A percentile compares a stretch with the other conserved stretches of the same genome.
Evolutionary conservation across 23 tunicate species (phyloP).

Genomic region (Halocynthia roretzi): DNA sequence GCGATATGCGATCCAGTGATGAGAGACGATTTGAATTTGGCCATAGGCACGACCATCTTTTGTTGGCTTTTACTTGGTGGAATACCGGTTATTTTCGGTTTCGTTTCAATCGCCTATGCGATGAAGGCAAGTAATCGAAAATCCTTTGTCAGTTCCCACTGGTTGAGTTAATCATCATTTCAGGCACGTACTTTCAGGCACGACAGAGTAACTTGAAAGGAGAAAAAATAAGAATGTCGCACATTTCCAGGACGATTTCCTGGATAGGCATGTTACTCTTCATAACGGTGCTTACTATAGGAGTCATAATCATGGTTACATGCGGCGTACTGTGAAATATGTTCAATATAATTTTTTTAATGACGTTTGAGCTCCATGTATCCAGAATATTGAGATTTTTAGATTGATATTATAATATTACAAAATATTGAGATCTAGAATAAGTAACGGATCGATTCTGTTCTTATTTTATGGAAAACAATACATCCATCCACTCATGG

Average conservation of each 20-base stretch:
- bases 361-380: not conserved
- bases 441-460: too few species aligned
- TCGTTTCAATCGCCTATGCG: conserved; percentile 26
- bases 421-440: too few species aligned
- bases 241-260: conserved; percentile 39
- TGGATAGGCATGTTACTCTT: conserved; percentile 60
- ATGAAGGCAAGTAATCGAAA: conserved; percentile 7
- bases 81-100: conserved; percentile 34
- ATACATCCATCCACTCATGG: too few species aligned
- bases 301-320: conserved; percentile 40
- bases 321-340: conserved; percentile 16
- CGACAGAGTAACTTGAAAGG: conserved; percentile 4
- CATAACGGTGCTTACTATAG: conserved; percentile 28
- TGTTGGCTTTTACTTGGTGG: conserved; percentile 47
- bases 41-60: conserved; percentile 38
- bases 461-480: too few species aligned
- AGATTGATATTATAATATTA: not conserved
- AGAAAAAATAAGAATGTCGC: conserved; percentile 6
- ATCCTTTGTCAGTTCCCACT: not conserved
- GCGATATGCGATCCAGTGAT: conserved; percentile 48
- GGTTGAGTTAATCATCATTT: not conserved
- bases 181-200: conserved; percentile 22
- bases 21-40: conserved; percentile 20
- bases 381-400: not conserved
- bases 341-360: not conserved